Evolutionary conservation across 2,797 vertebrate species (phyloP).

Genomic region (Catostomus latipinnis): DNA sequence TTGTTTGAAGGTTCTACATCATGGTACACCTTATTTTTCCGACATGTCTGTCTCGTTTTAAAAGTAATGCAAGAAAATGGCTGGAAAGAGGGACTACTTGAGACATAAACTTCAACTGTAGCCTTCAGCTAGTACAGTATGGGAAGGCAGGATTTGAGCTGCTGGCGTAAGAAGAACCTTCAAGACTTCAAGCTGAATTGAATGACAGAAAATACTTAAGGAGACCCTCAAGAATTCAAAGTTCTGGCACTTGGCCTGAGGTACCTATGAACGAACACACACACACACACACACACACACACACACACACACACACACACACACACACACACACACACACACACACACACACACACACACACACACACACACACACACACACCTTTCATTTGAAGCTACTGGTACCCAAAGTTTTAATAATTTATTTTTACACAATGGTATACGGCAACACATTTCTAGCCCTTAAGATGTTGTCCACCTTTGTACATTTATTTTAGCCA

Average conservation of each 20-base stretch:
- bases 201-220: neutral
- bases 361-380: too few relatives aligned
- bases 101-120: neutral
- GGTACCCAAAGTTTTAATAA: too few relatives aligned
- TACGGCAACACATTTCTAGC: too few relatives aligned
- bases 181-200: neutral
- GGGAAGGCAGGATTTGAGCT: neutral
- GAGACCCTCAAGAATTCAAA: conserved; percentile 6
- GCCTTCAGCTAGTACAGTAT: neutral
- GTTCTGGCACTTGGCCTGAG: neutral
- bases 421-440: too few relatives aligned
- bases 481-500: too few relatives aligned
- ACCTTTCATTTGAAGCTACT: neutral
- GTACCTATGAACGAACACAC: neutral
- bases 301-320: too few relatives aligned
- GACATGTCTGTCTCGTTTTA: neutral
- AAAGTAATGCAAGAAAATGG: neutral
- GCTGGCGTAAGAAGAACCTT: neutral
- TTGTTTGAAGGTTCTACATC: neutral
- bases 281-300: too few relatives aligned
- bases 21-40: neutral
- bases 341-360: too few relatives aligned
- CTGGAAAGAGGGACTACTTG: neutral
- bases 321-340: too few relatives aligned
- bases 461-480: too few relatives aligned